Conservation (phyloP, 2,888 invertebrate species). For the Cybosia mesomella region DNA sequence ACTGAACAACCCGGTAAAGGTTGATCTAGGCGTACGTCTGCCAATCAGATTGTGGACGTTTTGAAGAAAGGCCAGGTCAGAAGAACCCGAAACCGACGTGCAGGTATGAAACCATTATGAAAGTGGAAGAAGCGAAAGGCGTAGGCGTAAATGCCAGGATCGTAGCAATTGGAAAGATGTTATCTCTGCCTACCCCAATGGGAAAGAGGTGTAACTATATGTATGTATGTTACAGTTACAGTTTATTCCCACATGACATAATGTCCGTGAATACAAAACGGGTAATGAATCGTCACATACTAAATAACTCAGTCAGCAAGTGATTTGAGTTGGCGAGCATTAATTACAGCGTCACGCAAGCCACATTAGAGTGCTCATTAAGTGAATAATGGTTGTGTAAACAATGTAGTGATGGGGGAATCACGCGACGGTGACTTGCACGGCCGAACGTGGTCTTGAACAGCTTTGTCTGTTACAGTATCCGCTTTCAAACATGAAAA, state of each 20-base stretch:
- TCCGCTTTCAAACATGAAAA: constrained; percentile 67
- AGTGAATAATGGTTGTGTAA: constrained; percentile 74
- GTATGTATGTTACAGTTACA: too few relatives aligned
- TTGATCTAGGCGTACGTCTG: too few relatives aligned
- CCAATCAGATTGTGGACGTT: too few relatives aligned
- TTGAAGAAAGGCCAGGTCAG: too few relatives aligned
- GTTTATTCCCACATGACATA: not conserved
- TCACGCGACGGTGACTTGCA: constrained; percentile 78
- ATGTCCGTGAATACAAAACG: constrained; percentile 22
- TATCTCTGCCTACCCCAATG: too few relatives aligned
- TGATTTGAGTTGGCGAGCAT: constrained; percentile 57
- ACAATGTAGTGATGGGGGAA: constrained; percentile 76
- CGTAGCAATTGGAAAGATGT: too few relatives aligned
- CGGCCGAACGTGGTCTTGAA: constrained; percentile 58
- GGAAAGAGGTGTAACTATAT: too few relatives aligned
- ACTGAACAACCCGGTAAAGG: too few relatives aligned
- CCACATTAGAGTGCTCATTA: constrained; percentile 75
- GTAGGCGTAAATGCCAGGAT: too few relatives aligned
- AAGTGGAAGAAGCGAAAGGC: too few relatives aligned
- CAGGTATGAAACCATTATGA: too few relatives aligned
- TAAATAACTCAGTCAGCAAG: constrained; percentile 34
- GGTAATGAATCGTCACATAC: constrained; percentile 36
- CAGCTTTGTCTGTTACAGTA: constrained; percentile 50
- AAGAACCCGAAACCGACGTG: too few relatives aligned
- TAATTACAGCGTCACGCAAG: constrained; percentile 75